phyloP scores from a whole-genome alignment of 2,797 vertebrate species.

The Myotis pilosus region DNA sequence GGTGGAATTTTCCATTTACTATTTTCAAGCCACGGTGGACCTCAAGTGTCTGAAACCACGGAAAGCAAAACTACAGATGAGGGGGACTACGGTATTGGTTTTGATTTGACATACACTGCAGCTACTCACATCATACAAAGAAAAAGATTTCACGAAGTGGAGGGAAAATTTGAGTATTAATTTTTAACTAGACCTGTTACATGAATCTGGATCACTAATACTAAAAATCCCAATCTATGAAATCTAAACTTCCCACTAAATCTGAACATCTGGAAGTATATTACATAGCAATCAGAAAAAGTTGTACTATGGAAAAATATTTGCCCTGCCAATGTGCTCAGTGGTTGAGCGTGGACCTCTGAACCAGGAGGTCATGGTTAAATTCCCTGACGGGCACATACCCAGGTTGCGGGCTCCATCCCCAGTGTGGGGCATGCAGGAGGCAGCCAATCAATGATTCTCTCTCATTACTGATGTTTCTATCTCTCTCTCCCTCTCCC shows the following conservation, averaged over 20 bases:
- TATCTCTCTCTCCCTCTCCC: not conserved
- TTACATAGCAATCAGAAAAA: not conserved
- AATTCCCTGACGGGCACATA: not conserved
- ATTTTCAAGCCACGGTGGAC: not conserved
- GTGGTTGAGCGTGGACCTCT: not conserved
- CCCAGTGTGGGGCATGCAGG: not conserved
- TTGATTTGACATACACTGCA: not conserved
- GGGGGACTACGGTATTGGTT: not conserved
- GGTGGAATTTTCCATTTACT: not conserved
- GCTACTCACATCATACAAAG: not conserved
- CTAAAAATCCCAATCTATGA: slow-evolving; percentile 31
- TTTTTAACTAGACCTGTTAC: not conserved
- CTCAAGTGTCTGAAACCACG: not conserved
- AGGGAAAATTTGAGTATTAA: not conserved
- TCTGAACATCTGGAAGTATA: not conserved
- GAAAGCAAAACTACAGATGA: not conserved
- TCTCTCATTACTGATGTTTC: not conserved
- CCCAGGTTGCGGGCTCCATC: not conserved
- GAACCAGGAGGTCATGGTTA: not conserved
- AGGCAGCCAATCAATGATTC: not conserved
- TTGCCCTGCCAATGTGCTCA: not conserved
- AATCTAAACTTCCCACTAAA: not conserved
- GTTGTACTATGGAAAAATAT: not conserved
- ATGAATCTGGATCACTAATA: not conserved
- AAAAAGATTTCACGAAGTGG: not conserved